phyloP scores from a whole-genome alignment of 1,140 invertebrate genomes.

The Brevipalpus yothersi region DNA sequence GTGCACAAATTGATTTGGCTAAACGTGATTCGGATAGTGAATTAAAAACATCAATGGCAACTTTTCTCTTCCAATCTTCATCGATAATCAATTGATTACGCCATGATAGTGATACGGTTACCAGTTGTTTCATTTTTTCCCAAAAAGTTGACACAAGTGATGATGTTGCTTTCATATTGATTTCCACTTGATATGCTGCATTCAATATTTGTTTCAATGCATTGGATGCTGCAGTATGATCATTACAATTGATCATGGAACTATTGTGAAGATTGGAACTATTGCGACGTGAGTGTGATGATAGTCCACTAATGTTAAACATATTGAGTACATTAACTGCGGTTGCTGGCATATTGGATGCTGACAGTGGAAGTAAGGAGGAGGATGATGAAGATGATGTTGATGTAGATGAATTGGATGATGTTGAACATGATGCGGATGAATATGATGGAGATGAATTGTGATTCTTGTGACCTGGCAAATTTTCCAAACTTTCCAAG shows the following conservation, averaged over 20 bases:
- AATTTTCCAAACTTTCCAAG: slow-evolving; percentile 23
- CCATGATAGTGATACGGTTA: slow-evolving; percentile 2
- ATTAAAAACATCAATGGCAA: slow-evolving; percentile 42
- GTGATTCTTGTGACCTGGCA: background rate
- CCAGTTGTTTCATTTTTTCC: slow-evolving; percentile 40
- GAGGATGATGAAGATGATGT: background rate
- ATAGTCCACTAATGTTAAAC: too few relatives aligned
- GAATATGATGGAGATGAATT: background rate
- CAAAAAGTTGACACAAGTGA: slow-evolving; percentile 44
- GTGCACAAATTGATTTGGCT: slow-evolving; percentile 45
- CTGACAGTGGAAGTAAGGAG: background rate
- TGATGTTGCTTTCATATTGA: slow-evolving; percentile 47
- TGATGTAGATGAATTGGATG: background rate
- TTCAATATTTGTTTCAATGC: slow-evolving; percentile 54
- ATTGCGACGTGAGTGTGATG: background rate
- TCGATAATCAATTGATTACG: slow-evolving; percentile 33
- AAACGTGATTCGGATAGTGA: slow-evolving; percentile 42
- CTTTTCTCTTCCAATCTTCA: slow-evolving; percentile 40
- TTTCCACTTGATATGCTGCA: slow-evolving; percentile 42
- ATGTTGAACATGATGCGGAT: background rate
- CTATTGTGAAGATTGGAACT: background rate
- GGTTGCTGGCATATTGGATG: too few relatives aligned
- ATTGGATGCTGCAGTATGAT: slow-evolving; percentile 19
- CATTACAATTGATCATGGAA: slow-evolving; percentile 10
- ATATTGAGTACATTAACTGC: too few relatives aligned